Evolutionary conservation across 2,113 vertebrate genomes (phyloP).

Genomic region (Platichthys flesus): DNA sequence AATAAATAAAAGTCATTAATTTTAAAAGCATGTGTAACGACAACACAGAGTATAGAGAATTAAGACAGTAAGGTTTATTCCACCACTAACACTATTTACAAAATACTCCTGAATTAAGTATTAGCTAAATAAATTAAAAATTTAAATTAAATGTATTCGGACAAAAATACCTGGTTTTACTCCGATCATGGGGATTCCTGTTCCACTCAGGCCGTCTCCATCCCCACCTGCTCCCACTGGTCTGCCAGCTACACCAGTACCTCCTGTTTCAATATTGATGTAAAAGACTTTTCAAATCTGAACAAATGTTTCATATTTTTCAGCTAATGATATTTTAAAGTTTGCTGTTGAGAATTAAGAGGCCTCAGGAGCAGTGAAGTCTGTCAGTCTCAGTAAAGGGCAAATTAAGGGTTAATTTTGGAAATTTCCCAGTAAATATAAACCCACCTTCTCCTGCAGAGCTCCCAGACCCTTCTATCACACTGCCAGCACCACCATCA

Average conservation of each 20-base stretch:
- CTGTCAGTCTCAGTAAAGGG: too few species aligned
- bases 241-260: conserved; percentile 61
- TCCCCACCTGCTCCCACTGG: conserved; percentile 60
- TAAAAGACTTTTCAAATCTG: conserved; percentile 19
- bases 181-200: conserved; percentile 79
- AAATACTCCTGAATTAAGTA: not conserved
- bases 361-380: too few species aligned
- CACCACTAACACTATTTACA: too few species aligned
- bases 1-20: not conserved
- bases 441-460: conserved; percentile 73
- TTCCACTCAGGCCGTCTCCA: conserved; percentile 67
- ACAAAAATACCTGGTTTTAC: conserved; percentile 81
- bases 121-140: not conserved
- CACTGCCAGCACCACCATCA: conserved; percentile 63
- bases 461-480: conserved; percentile 81
- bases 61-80: too few species aligned
- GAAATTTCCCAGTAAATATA: conserved; percentile 9
- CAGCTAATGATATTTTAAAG: not conserved
- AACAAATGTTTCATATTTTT: conserved; percentile 1
- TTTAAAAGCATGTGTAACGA: not conserved
- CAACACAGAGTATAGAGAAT: too few species aligned
- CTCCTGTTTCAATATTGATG: conserved; percentile 56
- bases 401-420: conserved; percentile 4
- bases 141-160: too few species aligned
- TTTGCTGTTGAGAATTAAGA: not conserved